phyloP scores from a whole-genome alignment of 2,113 vertebrate species.

The Sander lucioperca region DNA sequence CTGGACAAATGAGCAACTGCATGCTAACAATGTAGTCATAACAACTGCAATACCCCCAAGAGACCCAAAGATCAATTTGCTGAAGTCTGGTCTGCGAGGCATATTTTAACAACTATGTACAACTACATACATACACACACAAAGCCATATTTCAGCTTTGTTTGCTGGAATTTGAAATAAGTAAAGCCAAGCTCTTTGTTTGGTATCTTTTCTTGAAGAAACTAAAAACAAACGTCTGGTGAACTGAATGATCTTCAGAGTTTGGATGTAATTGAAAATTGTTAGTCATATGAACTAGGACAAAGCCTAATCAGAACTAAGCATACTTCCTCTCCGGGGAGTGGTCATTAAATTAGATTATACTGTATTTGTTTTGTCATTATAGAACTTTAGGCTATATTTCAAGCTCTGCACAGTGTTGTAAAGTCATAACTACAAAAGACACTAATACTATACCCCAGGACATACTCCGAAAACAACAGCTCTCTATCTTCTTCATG shows the following conservation, averaged over 20 bases:
- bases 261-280: slow-evolving; percentile 17
- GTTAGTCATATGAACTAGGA: slow-evolving; percentile 43
- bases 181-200: neutral
- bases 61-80: too few relatives aligned
- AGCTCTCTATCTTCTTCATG: slow-evolving; percentile 1
- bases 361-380: slow-evolving; percentile 63
- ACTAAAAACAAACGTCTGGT: neutral
- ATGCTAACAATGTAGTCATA: too few relatives aligned
- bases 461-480: neutral
- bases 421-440: slow-evolving; percentile 34
- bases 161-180: neutral
- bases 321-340: slow-evolving; percentile 41
- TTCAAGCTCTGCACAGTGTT: slow-evolving; percentile 35
- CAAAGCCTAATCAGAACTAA: slow-evolving; percentile 52
- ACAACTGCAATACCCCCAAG: too few relatives aligned
- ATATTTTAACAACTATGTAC: neutral
- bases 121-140: too few relatives aligned
- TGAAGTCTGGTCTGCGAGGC: too few relatives aligned
- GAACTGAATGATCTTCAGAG: slow-evolving; percentile 7
- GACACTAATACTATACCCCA: neutral
- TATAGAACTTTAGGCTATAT: slow-evolving; percentile 43
- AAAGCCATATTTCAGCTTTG: neutral
- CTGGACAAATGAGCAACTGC: too few relatives aligned
- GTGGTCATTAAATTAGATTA: slow-evolving; percentile 59
- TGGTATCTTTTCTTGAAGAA: neutral